Evolutionary conservation across 2,113 vertebrate genomes (phyloP), one percentile per base, ranked within the genome.

Genomic region (Leptobrachium leishanense): DNA sequence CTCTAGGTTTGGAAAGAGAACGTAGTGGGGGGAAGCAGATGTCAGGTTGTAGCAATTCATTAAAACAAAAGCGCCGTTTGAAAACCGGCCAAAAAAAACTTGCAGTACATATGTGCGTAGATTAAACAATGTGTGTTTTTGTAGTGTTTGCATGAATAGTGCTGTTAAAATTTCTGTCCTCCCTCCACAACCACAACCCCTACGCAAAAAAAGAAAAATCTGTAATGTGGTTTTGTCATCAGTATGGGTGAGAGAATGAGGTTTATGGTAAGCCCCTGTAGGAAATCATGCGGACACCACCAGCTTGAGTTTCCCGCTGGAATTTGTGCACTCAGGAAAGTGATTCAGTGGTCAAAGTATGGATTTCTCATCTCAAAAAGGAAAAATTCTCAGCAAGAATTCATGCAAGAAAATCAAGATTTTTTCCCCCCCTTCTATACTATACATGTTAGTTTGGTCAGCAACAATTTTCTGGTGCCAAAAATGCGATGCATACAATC

Each of bases 191-290:
- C 76, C 76, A 69, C 65, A 77, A 69, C 68, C 76, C 76, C 76
- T 77, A 70, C 55, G 55, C 75, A 77, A 67, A 43, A 40, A 59
- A 77, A 43, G 53, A 59, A 77, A 55, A 76, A 76, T 62, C 40
- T 57, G 74, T 63, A 62, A 69, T 77, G 76, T 77, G 76, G 67
- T 77, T 70, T 77, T 70, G 76, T 77, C 67, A 77, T 77, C 68
- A 77, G 43, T 40, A 31, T n/a, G 43, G 20, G 55, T 63, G 76
- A 77, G 68, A 77, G 2, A 70, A 64, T 64, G 53, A 50, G 67
- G 54, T 77, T 70, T 69, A 15, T 77, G 59, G 31, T 12, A 63
- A 77, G 68, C 54, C 67, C 75, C 67, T 53, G 43, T 71, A 70
- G 67, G 54, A 77, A 77, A 66, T 66, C 76, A 70, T 77, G 76